Evolutionary conservation across 2,888 invertebrate species (phyloP), one percentile per base, ranked within the genome.

Genomic region (Barypeithes pellucidus): DNA sequence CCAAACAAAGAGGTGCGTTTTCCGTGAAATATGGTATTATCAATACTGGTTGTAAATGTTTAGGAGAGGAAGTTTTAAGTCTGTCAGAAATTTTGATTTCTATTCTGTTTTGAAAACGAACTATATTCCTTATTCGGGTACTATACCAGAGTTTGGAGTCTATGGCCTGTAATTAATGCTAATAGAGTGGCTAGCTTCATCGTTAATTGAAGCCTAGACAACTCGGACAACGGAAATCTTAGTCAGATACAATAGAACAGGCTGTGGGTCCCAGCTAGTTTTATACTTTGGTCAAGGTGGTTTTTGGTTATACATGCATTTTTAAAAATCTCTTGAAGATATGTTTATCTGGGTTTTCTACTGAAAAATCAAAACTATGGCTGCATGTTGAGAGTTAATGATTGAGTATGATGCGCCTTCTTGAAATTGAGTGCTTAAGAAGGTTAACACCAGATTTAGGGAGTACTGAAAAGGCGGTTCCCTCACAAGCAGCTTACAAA

Each of bases 291-390:
- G 65, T 16, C 67, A 36, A 60, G 52, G 36, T 43, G 75, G 75
- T 24, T 36, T 69, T 70, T 65, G 41, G 5, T 69, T 60, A 41
- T 59, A 70, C 29, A 71, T 54, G 18, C 73, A 73, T 20, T n/a
- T 67, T 73, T 54, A 66, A 45, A 72, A 76, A 76, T n/a, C 72
- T 22, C 52, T 76, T 76, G 39, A 67, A 20, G 29, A 67, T 57
- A 52, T 12, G 11, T 24, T 24, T 67, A 24, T 67, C 41, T 3
- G 57, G 59, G 39, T 67, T 52, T 36, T 43, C 33, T 14, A 63
- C 63, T 47, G 39, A 67, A 67, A 67, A 67, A 67, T 11, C 22
- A 67, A 39, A 39, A 39, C 20, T 20, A 67, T 16, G 20, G 67
- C 54, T 18, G 67, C 47, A 57, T 67, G 50, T 39, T 57, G 67